phyloP scores from a whole-genome alignment of 2,113 vertebrate genomes.

The Epinephelus cyanopodus region DNA sequence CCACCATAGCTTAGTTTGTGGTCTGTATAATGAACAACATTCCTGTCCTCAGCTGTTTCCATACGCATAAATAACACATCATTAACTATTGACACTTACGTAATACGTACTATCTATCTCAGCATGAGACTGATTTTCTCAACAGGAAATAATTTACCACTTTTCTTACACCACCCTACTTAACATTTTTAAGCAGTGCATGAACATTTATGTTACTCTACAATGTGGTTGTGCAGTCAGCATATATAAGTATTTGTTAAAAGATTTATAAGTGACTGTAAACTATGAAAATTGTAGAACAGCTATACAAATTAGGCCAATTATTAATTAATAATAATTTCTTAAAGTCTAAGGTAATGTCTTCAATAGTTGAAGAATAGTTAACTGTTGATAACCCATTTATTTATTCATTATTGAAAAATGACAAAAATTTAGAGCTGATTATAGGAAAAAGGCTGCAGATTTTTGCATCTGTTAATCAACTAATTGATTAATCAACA shows the following conservation, averaged over 20 bases:
- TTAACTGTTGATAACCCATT: no score
- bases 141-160: not conserved
- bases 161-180: not conserved
- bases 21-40: not conserved
- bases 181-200: not conserved
- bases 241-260: not conserved
- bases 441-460: no score
- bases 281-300: no score
- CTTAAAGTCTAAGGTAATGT: not conserved
- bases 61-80: not conserved
- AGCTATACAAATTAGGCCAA: not conserved
- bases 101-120: no score
- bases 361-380: no score
- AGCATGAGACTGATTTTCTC: no score
- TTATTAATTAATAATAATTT: not conserved
- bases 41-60: not conserved
- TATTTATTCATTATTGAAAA: no score
- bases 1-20: constrained; percentile 18
- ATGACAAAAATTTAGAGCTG: no score
- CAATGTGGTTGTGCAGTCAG: not conserved
- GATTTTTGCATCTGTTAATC: no score
- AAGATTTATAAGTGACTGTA: no score
- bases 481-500: no score
- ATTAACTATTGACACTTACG: not conserved
- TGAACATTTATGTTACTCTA: not conserved